Evolutionary conservation across 1,140 invertebrate species (phyloP), one percentile per base, ranked within the genome.

Genomic region (Eueides isabella): DNA sequence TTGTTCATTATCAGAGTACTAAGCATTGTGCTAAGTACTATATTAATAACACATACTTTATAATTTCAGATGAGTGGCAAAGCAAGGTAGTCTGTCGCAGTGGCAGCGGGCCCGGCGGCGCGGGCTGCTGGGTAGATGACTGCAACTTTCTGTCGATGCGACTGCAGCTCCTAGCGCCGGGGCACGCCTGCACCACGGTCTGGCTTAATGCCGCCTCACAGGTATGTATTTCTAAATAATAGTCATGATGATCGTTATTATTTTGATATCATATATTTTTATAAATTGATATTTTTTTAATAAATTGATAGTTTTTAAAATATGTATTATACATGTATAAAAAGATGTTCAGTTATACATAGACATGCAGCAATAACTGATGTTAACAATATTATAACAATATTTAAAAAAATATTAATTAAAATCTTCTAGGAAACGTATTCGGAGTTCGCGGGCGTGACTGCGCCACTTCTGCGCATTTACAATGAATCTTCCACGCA

Each of bases 151-250:
- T 89, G n/a, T 79, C 88, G n/a, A 66, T 85, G 68, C 76, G 80
- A 64, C 77, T 80, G 67, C 74, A 71, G 29, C 77, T 80, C 30
- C 74, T 87, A 31, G 86, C 83, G 16, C 79, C 81, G 4, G 70
- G 63, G 0, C 79, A 78, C 7, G 84, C 80, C 67, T 71, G 76
- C 72, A 88, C 89, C 66, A 83, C 83, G 4, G 77, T 91, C 16
- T 89, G 86, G 85, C 83, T 91, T 19, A 91, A 87, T 48, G 74
- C 89, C 2, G 85, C 85, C 29, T 79, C 81, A 1, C 88, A 90
- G 80, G 88, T 89, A 2, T 11, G 23, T 16, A 16, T 5, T 16
- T 38, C 1, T 38, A 16, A 38, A 38, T n/a, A n/a, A n/a, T n/a
- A n/a, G n/a, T n/a, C n/a, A n/a, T n/a, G n/a, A n/a, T n/a, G n/a